phyloP scores from a whole-genome alignment of 1,140 invertebrate species.

The Micrasema minimum region DNA sequence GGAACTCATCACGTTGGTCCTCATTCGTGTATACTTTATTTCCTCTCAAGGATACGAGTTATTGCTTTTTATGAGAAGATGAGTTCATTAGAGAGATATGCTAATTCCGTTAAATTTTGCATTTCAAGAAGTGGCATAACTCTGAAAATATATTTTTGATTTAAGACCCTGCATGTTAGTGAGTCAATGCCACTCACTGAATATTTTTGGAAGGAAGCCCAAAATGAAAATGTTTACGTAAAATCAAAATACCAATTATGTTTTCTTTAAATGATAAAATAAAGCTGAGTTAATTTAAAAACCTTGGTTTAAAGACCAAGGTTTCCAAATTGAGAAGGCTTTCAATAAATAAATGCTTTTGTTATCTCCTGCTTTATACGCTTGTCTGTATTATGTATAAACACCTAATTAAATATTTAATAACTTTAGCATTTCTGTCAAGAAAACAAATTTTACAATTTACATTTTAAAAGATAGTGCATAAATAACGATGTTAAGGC shows the following conservation, averaged over 20 bases:
- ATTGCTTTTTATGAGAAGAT: constrained; percentile 49
- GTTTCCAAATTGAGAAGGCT: constrained; percentile 37
- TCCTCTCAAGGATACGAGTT: constrained; percentile 39
- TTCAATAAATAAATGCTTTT: constrained; percentile 22
- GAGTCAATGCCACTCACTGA: constrained; percentile 51
- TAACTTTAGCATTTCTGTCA: constrained; percentile 19
- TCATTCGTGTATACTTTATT: constrained; percentile 53
- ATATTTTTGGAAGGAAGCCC: constrained; percentile 20
- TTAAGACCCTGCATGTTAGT: constrained; percentile 53
- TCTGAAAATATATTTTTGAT: constrained; percentile 54
- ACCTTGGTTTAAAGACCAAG: background rate
- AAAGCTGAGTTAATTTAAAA: constrained; percentile 38
- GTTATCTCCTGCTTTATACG: background rate
- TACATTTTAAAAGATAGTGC: constrained; percentile 31
- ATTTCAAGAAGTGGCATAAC: constrained; percentile 51
- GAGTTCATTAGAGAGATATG: constrained; percentile 43
- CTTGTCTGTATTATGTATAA: constrained; percentile 2
- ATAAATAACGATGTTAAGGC: constrained; percentile 42
- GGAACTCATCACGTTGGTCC: constrained; percentile 54
- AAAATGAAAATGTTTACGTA: constrained; percentile 22
- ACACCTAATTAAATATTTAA: constrained; percentile 24
- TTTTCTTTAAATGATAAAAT: constrained; percentile 27
- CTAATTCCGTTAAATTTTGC: constrained; percentile 39
- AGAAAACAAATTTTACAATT: constrained; percentile 29
- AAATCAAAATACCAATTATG: background rate